Percentiles rank a stretch among this genome's conserved stretches.
Conservation (phyloP, 2,888 invertebrate genomes). For the Philereme transversata region DNA sequence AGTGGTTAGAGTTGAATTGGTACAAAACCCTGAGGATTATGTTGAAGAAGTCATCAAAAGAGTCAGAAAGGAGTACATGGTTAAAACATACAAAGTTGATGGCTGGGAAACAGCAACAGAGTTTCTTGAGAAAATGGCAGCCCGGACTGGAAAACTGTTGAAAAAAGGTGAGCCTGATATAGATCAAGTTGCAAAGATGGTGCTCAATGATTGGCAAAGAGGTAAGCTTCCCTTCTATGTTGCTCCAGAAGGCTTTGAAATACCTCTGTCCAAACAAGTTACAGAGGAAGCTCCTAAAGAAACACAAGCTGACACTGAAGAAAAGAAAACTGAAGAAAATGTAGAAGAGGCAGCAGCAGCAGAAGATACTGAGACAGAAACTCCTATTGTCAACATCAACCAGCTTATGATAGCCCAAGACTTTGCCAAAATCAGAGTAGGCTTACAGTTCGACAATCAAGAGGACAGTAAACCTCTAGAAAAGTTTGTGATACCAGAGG, state of each 20-base stretch:
- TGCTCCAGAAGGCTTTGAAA: constrained; percentile 92
- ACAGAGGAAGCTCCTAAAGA: constrained; percentile 49
- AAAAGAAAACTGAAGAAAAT: constrained; percentile 51
- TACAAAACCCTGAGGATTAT: constrained; percentile 97
- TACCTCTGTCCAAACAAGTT: constrained; percentile 82
- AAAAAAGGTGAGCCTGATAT: constrained; percentile 99
- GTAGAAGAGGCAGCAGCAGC: constrained; percentile 47
- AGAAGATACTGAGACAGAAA: constrained; percentile 51
- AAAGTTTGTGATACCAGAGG: constrained; percentile 70
- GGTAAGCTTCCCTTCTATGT: constrained; percentile 98
- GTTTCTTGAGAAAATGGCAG: constrained; percentile 96
- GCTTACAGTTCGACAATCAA: constrained; percentile 86
- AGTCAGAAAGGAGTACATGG: constrained; percentile 94
- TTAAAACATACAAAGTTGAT: constrained; percentile 94
- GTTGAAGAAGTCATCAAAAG: constrained; percentile 93
- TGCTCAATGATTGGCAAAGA: constrained; percentile 99
- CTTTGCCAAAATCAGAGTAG: constrained; percentile 91
- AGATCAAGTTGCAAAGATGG: constrained; percentile 94
- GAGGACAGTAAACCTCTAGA: constrained; percentile 86
- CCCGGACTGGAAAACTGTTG: constrained; percentile 93
- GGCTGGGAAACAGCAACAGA: constrained; percentile 92
- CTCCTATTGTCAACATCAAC: constrained; percentile 65
- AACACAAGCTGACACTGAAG: constrained; percentile 40
- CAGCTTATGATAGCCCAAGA: constrained; percentile 88
- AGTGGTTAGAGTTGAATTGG: constrained; percentile 97